Evolutionary conservation across 2,113 vertebrate genomes (phyloP), one percentile per base, ranked within the genome.

Genomic region (Seriola rivoliana): DNA sequence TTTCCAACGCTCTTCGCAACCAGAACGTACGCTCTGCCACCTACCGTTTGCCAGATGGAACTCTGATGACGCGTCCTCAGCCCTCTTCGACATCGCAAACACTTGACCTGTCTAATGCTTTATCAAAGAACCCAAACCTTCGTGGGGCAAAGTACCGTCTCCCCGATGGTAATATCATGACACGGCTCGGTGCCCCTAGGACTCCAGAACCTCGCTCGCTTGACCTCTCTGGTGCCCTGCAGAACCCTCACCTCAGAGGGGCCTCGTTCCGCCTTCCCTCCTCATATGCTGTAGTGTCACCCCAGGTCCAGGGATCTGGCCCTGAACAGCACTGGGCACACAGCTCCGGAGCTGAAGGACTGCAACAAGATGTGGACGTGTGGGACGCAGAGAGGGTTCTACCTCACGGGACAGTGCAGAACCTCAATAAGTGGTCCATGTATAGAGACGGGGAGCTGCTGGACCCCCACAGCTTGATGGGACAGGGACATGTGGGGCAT

Each of bases 231-330:
- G 85, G 88, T 79, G 92, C 92, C 42, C 73, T 91, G 89, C 94
- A 95, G 92, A 94, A 88, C 48, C 11, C 83, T 81, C 13, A 85
- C 1, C 64, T 92, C 17, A 73, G 81, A 9, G 86, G 87, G 10
- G 83, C 88, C 21, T 84, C 89, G 42, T 93, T 88, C 32, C 86
- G 69, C 9, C 79, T 94, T 8, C 85, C 91, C 36, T 96, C 90
- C 38, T 96, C 96, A 75, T 99, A 97, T 74, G 97, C 97, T 2
- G 95, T 99, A 29, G 97, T 98, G 72, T 95, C 96, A 91, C 97
- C 98, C 44, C 96, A 95, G 81, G 93, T 97, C 36, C 96, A 98
- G 63, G 95, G 95, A 81, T 75, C 95, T 78, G 94, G 93, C 21
- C 93, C 90, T 76, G 94, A 83, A 78, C 93, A 96, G 85, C 96